These are phyloP conservation scores for Physella acuta DNA, from an alignment of 1,140 invertebrate genomes.

Conservation along the genomic window DNA sequence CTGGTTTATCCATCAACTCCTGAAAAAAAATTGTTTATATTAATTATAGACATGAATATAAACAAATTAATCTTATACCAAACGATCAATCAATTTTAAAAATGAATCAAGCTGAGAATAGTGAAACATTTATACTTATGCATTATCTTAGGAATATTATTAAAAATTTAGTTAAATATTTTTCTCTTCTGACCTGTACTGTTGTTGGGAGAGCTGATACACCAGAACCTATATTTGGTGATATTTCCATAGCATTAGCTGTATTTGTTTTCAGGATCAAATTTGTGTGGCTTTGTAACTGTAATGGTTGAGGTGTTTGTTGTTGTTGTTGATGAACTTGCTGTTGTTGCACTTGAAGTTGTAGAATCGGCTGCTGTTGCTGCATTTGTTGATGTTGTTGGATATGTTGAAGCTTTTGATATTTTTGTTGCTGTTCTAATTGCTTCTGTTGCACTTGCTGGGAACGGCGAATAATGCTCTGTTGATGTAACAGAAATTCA, in stretches of 20 bases:
- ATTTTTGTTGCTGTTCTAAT: background rate
- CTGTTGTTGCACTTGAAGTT: background rate
- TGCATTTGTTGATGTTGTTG: conserved; percentile 1
- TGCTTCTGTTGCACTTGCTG: conserved; percentile 15
- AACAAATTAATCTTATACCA: no score
- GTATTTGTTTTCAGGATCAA: no score
- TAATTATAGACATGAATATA: background rate
- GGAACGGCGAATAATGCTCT: conserved; percentile 10
- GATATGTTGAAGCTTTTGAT: conserved; percentile 1
- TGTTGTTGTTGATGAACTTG: background rate
- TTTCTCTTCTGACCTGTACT: conserved; percentile 6
- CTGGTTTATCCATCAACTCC: conserved; percentile 7
- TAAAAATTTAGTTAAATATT: background rate
- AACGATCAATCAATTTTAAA: no score
- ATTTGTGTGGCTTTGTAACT: conserved; percentile 17
- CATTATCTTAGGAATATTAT: no score
- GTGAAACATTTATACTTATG: no score
- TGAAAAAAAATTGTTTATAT: background rate
- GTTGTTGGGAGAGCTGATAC: background rate
- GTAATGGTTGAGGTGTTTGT: no score
- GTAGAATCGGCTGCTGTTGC: background rate
- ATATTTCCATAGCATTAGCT: no score
- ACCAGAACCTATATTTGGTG: background rate
- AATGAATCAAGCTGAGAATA: no score
- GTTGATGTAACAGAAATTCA: conserved; percentile 17